Conservation (phyloP, 2,113 vertebrate genomes). For the Phocoena phocoena region DNA sequence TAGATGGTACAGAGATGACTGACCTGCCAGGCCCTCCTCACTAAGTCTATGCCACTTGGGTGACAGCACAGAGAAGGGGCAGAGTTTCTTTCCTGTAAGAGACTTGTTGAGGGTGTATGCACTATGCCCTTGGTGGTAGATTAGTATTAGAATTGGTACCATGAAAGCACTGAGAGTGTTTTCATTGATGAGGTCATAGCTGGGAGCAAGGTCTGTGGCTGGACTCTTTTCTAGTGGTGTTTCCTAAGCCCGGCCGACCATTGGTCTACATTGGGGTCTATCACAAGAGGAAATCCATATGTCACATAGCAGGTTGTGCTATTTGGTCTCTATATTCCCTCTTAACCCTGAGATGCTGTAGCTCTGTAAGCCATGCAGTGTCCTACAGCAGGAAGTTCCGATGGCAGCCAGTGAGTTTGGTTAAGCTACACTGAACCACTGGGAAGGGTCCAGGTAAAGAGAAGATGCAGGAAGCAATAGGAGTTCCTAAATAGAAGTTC, state of each 20-base stretch:
- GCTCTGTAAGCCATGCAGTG: background rate
- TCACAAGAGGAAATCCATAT: background rate
- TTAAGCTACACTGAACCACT: background rate
- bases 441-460: background rate
- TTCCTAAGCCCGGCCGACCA: background rate
- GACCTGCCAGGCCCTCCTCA: no score
- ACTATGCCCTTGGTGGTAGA: fast-evolving
- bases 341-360: background rate
- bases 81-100: background rate
- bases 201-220: background rate
- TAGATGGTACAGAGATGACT: fast-evolving
- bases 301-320: background rate
- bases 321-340: background rate
- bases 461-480: background rate
- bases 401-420: background rate
- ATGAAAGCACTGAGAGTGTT: background rate
- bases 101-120: background rate
- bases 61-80: background rate
- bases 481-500: background rate
- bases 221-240: background rate
- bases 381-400: background rate
- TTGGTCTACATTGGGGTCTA: background rate
- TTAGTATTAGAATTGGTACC: background rate
- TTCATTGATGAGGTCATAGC: background rate
- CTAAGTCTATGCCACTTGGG: background rate